phyloP scores from a whole-genome alignment of 2,888 invertebrate species.

The Drosophila borborema region DNA sequence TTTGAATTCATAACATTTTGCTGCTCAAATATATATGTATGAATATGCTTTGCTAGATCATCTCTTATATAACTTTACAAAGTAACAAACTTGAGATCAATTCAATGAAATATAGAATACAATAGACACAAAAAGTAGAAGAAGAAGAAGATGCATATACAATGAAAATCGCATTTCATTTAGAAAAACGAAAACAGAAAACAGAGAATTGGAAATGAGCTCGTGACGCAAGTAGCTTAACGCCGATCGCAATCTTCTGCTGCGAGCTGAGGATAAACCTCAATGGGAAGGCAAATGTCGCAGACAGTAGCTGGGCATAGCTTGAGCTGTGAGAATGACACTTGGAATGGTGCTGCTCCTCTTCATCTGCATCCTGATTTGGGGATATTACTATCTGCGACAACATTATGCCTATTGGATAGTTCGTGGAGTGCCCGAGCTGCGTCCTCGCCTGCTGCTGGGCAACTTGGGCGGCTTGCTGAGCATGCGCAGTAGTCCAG shows the following conservation, averaged over 20 bases:
- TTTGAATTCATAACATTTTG: neutral
- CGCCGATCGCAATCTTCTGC: constrained; percentile 4
- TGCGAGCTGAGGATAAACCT: constrained; percentile 19
- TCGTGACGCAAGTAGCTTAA: constrained; percentile 35
- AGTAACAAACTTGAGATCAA: too few species aligned
- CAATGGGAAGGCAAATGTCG: neutral
- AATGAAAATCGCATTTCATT: constrained; percentile 46
- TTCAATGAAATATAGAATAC: neutral
- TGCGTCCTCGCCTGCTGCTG: constrained; percentile 82
- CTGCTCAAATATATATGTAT: too few species aligned
- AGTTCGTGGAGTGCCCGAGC: constrained; percentile 80
- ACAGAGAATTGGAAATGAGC: constrained; percentile 4
- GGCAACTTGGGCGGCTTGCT: constrained; percentile 85
- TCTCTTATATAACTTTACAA: neutral
- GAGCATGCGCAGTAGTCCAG: constrained; percentile 77
- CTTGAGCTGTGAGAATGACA: constrained; percentile 42
- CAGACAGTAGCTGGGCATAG: constrained; percentile 16
- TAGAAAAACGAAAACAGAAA: neutral
- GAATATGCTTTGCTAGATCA: neutral
- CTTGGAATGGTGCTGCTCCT: constrained; percentile 39
- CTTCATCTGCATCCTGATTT: constrained; percentile 25
- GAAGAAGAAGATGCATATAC: constrained; percentile 1
- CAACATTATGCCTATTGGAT: constrained; percentile 80
- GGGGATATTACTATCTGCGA: constrained; percentile 48
- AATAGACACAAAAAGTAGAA: neutral